Percentiles rank a stretch among this genome's conserved stretches.
phyloP scores from a whole-genome alignment of 2,888 invertebrate species.

The Pyrgus malvae region DNA sequence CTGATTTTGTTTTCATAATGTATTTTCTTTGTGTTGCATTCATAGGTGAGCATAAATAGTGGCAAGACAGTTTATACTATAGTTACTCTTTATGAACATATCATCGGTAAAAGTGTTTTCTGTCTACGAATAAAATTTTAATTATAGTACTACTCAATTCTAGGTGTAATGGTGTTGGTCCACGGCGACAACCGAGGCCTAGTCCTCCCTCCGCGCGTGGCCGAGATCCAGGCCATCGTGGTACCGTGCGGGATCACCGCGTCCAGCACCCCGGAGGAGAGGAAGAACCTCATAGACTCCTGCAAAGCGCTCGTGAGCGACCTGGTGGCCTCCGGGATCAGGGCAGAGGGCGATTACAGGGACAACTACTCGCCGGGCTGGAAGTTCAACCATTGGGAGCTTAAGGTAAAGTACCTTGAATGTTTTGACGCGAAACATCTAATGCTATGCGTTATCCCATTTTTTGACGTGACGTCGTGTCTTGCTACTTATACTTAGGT shows the following conservation, averaged over 20 bases:
- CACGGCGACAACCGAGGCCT: conserved; percentile 98
- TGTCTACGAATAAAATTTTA: too few species aligned
- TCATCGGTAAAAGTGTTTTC: too few species aligned
- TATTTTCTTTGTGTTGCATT: too few species aligned
- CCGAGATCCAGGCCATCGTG: conserved; percentile 92
- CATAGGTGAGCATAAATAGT: too few species aligned
- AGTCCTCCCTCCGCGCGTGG: conserved; percentile 96
- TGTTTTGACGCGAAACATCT: too few species aligned
- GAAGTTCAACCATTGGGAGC: conserved; percentile 99
- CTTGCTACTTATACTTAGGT: too few species aligned
- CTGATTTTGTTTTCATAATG: too few species aligned
- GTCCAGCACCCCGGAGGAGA: conserved; percentile 86
- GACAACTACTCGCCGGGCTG: conserved; percentile 99
- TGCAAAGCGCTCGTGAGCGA: conserved; percentile 87
- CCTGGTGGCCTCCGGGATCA: conserved; percentile 83
- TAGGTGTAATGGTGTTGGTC: conserved; percentile 93
- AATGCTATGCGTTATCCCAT: too few species aligned
- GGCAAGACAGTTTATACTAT: too few species aligned
- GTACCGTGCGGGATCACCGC: conserved; percentile 98
- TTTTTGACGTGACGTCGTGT: too few species aligned
- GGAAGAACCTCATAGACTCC: conserved; percentile 83
- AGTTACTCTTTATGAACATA: too few species aligned
- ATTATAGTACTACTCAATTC: too few species aligned
- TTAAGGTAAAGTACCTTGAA: conserved; percentile 83
- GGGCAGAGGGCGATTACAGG: conserved; percentile 92